A percentile compares a stretch with the other conserved stretches of the same genome.
These are phyloP conservation scores for Argyra leucocephala DNA, from an alignment of 2,888 invertebrate genomes.

Conservation along the genomic window DNA sequence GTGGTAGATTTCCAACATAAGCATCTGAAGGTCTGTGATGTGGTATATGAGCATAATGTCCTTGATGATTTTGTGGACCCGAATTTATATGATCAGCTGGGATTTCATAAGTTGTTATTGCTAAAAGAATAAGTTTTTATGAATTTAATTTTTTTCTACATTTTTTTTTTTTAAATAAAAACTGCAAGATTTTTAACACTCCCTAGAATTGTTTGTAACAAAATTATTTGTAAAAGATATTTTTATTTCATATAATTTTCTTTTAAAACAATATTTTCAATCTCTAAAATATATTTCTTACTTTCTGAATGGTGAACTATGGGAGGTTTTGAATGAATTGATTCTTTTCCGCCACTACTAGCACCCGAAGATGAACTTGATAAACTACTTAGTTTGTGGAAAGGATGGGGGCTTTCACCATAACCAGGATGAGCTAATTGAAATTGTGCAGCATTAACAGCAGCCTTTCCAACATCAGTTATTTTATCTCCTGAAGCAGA, in stretches of 20 bases:
- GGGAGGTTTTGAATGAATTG: not conserved
- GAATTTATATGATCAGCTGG: conserved; percentile 34
- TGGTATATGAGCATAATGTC: conserved; percentile 37
- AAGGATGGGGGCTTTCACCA: conserved; percentile 31
- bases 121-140: conserved; percentile 25
- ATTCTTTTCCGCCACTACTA: conserved; percentile 28
- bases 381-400: conserved; percentile 36
- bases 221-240: too few species aligned
- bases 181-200: too few species aligned
- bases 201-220: too few species aligned
- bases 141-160: too few species aligned
- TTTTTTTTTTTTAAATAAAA: too few species aligned
- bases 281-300: too few species aligned
- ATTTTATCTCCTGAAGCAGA: conserved; percentile 70
- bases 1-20: conserved; percentile 12
- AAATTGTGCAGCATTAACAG: conserved; percentile 65
- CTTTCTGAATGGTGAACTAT: conserved; percentile 35
- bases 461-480: conserved; percentile 66
- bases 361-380: conserved; percentile 38
- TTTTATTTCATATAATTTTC: too few species aligned
- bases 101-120: conserved; percentile 40
- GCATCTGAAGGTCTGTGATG: conserved; percentile 37
- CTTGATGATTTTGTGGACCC: conserved; percentile 41
- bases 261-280: too few species aligned
- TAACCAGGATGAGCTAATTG: conserved; percentile 39